Evolutionary conservation across 2,888 invertebrate genomes (phyloP).

Genomic region (Thecophora atra): DNA sequence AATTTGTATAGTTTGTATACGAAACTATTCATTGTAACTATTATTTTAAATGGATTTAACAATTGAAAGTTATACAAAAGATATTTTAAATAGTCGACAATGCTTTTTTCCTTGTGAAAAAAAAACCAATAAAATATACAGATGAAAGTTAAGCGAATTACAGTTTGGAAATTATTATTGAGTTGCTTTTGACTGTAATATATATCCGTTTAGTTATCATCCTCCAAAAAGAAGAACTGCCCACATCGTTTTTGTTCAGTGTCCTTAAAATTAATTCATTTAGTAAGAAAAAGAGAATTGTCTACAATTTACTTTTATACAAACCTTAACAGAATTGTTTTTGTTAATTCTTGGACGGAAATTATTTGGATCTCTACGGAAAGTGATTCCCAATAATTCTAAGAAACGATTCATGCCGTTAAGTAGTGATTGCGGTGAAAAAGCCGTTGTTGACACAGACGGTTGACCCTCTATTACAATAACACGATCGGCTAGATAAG

Average conservation of each 20-base stretch:
- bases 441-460: conserved; percentile 88
- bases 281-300: neutral
- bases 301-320: conserved; percentile 28
- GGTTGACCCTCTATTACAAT: conserved; percentile 98
- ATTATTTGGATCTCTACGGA: conserved; percentile 98
- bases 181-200: neutral
- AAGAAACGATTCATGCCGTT: conserved; percentile 99
- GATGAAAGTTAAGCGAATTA: conserved; percentile 5
- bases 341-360: conserved; percentile 99
- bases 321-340: conserved; percentile 90
- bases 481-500: conserved; percentile 97
- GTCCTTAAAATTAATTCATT: conserved; percentile 72
- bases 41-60: conserved; percentile 38
- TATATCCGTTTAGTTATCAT: conserved; percentile 62
- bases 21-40: conserved; percentile 40
- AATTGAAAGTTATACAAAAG: conserved; percentile 41
- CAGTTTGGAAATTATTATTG: conserved; percentile 1
- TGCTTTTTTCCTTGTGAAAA: conserved; percentile 18
- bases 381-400: conserved; percentile 94
- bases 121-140: conserved; percentile 34
- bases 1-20: conserved; percentile 6
- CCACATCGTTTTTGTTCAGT: conserved; percentile 96
- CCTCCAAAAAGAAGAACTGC: conserved; percentile 99
- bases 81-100: conserved; percentile 29
- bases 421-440: conserved; percentile 90